Base-by-base conservation (phyloP, 2,888 invertebrate species). In the Acholoe squamosa region DNA sequence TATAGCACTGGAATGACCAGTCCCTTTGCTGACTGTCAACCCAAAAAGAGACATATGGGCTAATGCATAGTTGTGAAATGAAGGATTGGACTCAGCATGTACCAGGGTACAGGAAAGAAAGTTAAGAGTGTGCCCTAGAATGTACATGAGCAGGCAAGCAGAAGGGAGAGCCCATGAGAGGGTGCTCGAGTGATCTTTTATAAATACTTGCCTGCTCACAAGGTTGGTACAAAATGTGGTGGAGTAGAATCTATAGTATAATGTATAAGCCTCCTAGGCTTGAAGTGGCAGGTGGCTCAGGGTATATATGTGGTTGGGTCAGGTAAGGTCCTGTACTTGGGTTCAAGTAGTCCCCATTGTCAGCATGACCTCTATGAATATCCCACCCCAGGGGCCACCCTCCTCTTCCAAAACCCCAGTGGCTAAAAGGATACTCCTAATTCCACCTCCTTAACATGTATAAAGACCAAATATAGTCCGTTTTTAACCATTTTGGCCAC, bases 381-480 rank as follows among this genome's bases (percentile, higher is more conserved):
- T 14, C 14, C 31, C 71, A 71, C n/a, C 31, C 14, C 25, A 1
- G 61, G 61, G 61, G 10, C 71, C 28, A 71, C 71, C 25, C 61
- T n/a, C 61, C 61, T 19, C 61, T 61, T 0, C 61, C 61, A 19
- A 12, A n/a, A 7, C n/a, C 61, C 31, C 71, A 71, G 28, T 25
- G 71, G 71, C 61, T 71, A 71, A 71, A 71, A 16, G 25, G 71
- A 71, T 71, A 71, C 71, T n/a, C 71, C 25, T 71, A 25, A 71
- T 71, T 28, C 71, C 71, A 28, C 28, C 12, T 28, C 71, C 5
- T 71, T 71, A 71, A 71, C 31, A 71, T 28, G 28, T 28, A 71
- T 71, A 25, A 61, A 28, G 71, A 0, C 71, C 31, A 71, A 71
- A 71, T 28, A n/a, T n/a, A 71, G 25, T n/a, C 28, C 25, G 71